A percentile compares a stretch with the other conserved stretches of the same genome.
Evolutionary conservation across 2,113 vertebrate species (phyloP).

Genomic region (Mustela lutreola): DNA sequence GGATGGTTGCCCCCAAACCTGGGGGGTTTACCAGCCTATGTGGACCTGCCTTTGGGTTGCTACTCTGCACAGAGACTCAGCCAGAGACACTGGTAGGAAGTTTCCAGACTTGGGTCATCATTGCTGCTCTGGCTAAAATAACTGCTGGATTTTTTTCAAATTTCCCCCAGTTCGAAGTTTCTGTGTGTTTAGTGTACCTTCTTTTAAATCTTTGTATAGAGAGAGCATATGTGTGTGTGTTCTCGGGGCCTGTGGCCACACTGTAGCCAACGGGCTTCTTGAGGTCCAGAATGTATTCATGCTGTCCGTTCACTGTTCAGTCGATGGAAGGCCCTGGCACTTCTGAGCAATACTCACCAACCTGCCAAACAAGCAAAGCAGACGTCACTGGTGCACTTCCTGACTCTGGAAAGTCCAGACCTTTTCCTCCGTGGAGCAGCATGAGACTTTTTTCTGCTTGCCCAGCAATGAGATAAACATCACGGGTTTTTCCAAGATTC

Average conservation of each 20-base stretch:
- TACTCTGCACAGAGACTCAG: background rate
- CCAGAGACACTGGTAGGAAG: background rate
- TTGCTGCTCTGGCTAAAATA: background rate
- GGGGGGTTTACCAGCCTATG: background rate
- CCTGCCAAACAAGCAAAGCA: no score
- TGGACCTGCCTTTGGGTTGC: background rate
- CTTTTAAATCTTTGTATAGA: background rate
- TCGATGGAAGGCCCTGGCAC: background rate
- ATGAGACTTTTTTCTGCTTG: background rate
- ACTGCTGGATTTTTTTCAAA: background rate
- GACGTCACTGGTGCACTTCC: background rate
- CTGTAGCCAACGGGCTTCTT: background rate
- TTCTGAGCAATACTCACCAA: background rate
- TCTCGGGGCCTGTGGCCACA: background rate
- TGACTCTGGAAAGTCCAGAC: background rate
- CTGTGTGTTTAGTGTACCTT: background rate
- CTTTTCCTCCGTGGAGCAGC: background rate
- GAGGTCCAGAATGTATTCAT: background rate
- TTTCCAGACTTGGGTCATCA: background rate
- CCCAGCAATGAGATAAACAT: background rate
- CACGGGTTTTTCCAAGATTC: background rate
- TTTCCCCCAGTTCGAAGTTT: background rate
- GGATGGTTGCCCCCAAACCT: background rate
- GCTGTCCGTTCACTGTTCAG: background rate
- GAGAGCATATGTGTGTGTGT: background rate